Conservation (phyloP, 2,113 vertebrate species). For the Indri indri region DNA sequence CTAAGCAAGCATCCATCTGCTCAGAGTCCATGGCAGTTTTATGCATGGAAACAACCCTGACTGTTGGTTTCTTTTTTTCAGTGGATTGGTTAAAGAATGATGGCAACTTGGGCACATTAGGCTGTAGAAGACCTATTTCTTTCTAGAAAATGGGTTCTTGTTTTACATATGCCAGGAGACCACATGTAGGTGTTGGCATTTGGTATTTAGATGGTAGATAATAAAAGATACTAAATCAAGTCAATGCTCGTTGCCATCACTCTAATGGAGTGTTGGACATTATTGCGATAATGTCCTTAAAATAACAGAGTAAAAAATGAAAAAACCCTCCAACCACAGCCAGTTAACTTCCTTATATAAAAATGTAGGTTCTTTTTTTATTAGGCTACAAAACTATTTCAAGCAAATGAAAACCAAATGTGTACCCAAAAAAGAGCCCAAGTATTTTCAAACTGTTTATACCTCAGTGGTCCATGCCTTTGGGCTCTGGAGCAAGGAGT, state of each 20-base stretch:
- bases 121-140: background rate
- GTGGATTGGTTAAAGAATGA: background rate
- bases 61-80: background rate
- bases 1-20: background rate
- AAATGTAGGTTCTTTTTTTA: conserved; percentile 80
- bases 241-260: conserved; percentile 34
- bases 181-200: background rate
- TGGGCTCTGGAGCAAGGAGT: background rate
- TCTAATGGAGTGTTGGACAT: conserved; percentile 56
- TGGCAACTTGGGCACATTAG: background rate
- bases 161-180: conserved; percentile 11
- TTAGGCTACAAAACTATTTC: conserved; percentile 81
- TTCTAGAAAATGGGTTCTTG: conserved; percentile 10
- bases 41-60: background rate
- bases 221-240: conserved; percentile 56
- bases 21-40: background rate
- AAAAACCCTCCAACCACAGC: conserved; percentile 80
- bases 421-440: conserved; percentile 39
- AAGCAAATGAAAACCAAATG: conserved; percentile 85
- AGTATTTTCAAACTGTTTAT: conserved; percentile 41
- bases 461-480: conserved; percentile 8
- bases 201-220: conserved; percentile 28
- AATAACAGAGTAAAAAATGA: conserved; percentile 81
- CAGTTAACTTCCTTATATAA: conserved; percentile 83
- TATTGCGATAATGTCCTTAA: conserved; percentile 75